Conservation (phyloP, 2,113 vertebrate species). For the Orientallactaga bullata region DNA sequence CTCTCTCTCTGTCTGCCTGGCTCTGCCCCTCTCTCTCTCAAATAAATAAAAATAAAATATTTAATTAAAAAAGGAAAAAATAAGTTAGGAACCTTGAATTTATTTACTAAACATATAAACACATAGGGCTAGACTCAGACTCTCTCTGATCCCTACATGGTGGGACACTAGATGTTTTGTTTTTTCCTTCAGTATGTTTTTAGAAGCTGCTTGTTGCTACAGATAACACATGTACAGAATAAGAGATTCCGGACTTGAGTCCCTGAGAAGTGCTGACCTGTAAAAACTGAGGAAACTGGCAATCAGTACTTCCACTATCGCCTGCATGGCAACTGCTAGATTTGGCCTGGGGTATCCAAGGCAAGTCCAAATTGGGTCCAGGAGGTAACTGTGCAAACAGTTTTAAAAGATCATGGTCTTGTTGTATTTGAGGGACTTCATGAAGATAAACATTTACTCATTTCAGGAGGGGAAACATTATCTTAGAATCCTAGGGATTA, state of each 20-base stretch:
- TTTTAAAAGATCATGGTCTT: conserved; percentile 15
- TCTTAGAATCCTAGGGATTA: neutral
- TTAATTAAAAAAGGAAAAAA: neutral
- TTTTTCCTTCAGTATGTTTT: neutral
- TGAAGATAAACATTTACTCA: conserved; percentile 24
- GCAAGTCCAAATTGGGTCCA: neutral
- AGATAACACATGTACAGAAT: neutral
- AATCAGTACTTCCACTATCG: neutral
- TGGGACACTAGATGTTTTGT: neutral
- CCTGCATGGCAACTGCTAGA: neutral
- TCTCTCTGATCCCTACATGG: neutral
- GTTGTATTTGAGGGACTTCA: conserved; percentile 8
- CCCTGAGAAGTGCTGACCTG: conserved; percentile 41
- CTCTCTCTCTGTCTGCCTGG: no score
- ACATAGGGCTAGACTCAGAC: neutral
- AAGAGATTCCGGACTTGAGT: neutral
- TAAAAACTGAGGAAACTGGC: conserved; percentile 34
- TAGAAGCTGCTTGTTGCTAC: conserved; percentile 18
- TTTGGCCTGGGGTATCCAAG: neutral
- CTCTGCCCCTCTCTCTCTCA: no score
- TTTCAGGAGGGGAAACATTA: conserved; percentile 21
- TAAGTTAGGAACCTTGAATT: neutral
- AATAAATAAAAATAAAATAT: no score
- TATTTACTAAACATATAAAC: neutral
- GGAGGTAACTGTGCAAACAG: conserved; percentile 65